Conservation (phyloP, 2,888 invertebrate species). For the Sclerodermus sp. region DNA sequence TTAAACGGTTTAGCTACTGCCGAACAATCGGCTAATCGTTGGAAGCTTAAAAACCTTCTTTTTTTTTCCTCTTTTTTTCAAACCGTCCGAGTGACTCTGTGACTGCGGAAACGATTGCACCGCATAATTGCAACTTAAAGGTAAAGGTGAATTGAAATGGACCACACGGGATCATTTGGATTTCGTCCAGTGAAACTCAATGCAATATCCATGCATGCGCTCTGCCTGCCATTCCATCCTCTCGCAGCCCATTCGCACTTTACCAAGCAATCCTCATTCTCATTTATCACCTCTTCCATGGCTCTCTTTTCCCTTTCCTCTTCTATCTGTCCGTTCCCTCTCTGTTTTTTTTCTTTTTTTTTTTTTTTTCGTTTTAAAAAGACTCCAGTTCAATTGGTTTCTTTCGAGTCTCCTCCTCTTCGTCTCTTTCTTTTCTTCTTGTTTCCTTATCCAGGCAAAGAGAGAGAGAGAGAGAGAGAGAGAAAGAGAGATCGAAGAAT, state of each 20-base stretch:
- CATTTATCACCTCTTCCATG: slow-evolving; percentile 51
- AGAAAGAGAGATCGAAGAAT: slow-evolving; percentile 1
- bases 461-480: slow-evolving; percentile 4
- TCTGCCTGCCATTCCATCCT: slow-evolving; percentile 18
- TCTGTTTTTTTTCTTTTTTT: slow-evolving; percentile 8
- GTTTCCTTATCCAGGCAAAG: no score
- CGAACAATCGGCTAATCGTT: slow-evolving; percentile 35
- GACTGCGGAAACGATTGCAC: no score
- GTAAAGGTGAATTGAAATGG: slow-evolving; percentile 11
- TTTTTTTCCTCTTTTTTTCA: not conserved
- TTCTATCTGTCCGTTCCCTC: slow-evolving; percentile 13
- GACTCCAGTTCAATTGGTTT: slow-evolving; percentile 47
- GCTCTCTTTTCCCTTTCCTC: slow-evolving; percentile 31
- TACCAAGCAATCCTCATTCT: slow-evolving; percentile 53
- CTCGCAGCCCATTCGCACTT: slow-evolving; percentile 46
- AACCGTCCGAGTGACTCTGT: no score
- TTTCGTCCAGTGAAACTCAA: slow-evolving; percentile 32
- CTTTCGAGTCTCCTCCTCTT: slow-evolving; percentile 30
- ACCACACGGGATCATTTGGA: slow-evolving; percentile 33
- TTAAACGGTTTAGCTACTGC: not conserved
- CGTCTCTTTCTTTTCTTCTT: no score
- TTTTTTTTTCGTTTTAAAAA: slow-evolving; percentile 28
- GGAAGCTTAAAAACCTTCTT: not conserved
- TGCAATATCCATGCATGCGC: slow-evolving; percentile 28
- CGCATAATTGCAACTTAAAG: no score